A percentile compares a stretch with the other conserved stretches of the same genome.
phyloP scores from a whole-genome alignment of 2,888 invertebrate genomes.

The Lasioglossum marginatum region DNA sequence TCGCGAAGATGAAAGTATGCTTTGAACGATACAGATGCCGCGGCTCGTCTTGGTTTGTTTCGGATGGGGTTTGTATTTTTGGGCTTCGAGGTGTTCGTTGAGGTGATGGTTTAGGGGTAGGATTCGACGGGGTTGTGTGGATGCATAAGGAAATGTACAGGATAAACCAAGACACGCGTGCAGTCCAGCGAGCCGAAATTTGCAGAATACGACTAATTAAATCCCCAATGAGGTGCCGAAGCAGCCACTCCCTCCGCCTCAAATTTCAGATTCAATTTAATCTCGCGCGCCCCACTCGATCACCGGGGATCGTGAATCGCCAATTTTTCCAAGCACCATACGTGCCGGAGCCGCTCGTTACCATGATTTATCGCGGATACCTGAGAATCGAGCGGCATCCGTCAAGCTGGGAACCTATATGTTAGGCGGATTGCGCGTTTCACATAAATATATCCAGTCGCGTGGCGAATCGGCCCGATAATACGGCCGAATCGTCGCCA shows the following conservation, averaged over 20 bases:
- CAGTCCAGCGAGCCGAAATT: neutral
- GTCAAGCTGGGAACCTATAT: neutral
- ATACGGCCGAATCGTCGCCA: slow-evolving; percentile 41
- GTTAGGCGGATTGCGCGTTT: neutral
- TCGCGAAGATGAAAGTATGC: slow-evolving; percentile 2
- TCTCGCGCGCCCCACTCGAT: slow-evolving; percentile 1
- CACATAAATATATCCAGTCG: slow-evolving; percentile 39
- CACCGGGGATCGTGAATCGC: slow-evolving; percentile 27
- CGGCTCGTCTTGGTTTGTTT: neutral
- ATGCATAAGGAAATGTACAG: neutral
- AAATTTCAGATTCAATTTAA: slow-evolving; percentile 5
- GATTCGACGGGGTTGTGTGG: no score
- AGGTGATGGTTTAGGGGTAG: no score
- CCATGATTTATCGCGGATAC: slow-evolving; percentile 28
- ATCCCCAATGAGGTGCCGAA: neutral
- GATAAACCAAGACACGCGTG: neutral
- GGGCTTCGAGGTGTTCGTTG: no score
- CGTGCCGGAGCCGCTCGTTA: slow-evolving; percentile 21
- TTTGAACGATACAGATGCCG: neutral
- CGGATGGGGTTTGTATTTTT: neutral
- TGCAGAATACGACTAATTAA: neutral
- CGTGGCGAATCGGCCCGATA: slow-evolving; percentile 42
- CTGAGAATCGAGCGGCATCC: slow-evolving; percentile 12
- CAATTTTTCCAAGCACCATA: slow-evolving; percentile 2
- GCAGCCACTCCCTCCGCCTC: neutral